Evolutionary conservation across 2,113 vertebrate genomes (phyloP).

Genomic region (Bolborhynchus lineola): DNA sequence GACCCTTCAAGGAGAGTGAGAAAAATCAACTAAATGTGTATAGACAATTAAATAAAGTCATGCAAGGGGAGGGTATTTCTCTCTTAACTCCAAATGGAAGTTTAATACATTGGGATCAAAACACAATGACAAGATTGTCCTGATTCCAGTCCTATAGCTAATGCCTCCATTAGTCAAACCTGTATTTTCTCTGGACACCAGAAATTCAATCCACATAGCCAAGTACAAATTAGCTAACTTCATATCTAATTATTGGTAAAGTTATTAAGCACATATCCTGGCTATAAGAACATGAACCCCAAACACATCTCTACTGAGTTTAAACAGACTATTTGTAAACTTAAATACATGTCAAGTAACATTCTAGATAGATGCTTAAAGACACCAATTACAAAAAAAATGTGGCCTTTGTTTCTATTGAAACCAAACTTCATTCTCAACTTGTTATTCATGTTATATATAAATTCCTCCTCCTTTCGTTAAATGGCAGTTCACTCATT

Average conservation of each 20-base stretch:
- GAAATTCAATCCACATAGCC: not conserved
- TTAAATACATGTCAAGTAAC: not conserved
- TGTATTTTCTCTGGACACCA: not conserved
- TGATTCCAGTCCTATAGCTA: not conserved
- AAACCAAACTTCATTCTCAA: not conserved
- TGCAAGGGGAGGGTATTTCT: not conserved
- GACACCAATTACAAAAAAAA: not conserved
- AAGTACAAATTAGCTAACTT: not conserved
- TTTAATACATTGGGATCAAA: not conserved
- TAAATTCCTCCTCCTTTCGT: not conserved
- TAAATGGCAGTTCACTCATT: not conserved
- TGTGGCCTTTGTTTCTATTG: not conserved
- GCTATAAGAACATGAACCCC: not conserved
- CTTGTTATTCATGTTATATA: fast-evolving
- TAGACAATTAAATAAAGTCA: not conserved
- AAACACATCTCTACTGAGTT: not conserved
- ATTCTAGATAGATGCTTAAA: not conserved
- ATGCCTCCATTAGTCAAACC: not conserved
- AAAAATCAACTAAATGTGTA: not conserved
- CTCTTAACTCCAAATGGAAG: not conserved
- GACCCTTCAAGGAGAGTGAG: not conserved
- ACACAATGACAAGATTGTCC: not conserved
- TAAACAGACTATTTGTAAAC: not conserved
- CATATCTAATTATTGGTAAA: not conserved
- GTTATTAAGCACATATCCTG: not conserved